phyloP scores from a whole-genome alignment of 2,113 vertebrate genomes.

The Phainopepla nitens region DNA sequence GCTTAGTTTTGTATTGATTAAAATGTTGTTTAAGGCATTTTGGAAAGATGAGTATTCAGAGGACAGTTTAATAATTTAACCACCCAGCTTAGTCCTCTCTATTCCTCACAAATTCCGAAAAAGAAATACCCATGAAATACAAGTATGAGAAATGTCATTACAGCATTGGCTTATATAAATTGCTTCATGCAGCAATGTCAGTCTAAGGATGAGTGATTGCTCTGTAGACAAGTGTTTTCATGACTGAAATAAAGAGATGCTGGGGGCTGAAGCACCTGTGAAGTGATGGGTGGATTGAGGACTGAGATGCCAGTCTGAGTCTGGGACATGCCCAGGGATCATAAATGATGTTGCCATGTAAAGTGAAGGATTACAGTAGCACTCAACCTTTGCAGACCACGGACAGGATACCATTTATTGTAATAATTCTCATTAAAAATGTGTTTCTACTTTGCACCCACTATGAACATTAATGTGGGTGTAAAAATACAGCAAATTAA shows the following conservation, averaged over 20 bases:
- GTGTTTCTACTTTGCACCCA: not conserved
- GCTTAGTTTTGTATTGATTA: not conserved
- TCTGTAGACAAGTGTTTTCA: not conserved
- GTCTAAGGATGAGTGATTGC: slow-evolving; percentile 24
- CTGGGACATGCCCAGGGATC: not conserved
- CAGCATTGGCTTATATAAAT: slow-evolving; percentile 3
- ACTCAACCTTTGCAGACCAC: not conserved
- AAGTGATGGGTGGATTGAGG: not conserved
- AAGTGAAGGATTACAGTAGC: not conserved
- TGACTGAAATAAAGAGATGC: slow-evolving; percentile 5
- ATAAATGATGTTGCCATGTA: not conserved
- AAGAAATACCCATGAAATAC: not conserved
- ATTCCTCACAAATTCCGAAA: not conserved
- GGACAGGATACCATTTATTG: not conserved
- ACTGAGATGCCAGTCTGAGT: not conserved
- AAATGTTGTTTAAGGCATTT: not conserved
- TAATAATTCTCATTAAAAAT: not conserved
- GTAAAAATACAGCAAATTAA: not conserved
- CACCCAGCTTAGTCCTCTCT: not conserved
- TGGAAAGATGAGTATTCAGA: not conserved
- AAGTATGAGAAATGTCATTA: slow-evolving; percentile 27
- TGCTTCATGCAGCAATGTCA: slow-evolving; percentile 14
- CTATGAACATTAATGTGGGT: not conserved
- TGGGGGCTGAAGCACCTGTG: not conserved
- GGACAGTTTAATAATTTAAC: not conserved